Evolutionary conservation across 2,113 vertebrate genomes (phyloP), one percentile per base, ranked within the genome.

Genomic region (Notiomystis cincta): DNA sequence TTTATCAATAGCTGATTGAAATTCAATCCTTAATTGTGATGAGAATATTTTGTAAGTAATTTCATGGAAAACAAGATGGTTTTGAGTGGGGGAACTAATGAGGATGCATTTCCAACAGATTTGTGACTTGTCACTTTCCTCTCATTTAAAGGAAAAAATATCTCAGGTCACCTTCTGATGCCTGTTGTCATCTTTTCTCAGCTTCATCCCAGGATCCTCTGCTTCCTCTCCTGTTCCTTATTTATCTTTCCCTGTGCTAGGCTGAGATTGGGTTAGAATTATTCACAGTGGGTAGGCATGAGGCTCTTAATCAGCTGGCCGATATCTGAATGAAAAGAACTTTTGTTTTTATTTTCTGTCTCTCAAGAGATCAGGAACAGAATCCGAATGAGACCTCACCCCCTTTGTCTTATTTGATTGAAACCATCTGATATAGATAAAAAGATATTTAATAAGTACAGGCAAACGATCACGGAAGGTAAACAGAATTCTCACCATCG

Each of bases 1-100:
- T 91, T 96, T 83, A 69, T 56, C 66, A 77, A 24, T 4, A 87
- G 31, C 56, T 83, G 90, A 81, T 65, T 88, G 62, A 71, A 90
- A 93, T 85, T 40, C 71, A 82, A 54, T 86, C 80, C 37, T 45
- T 72, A 79, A 44, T 50, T 75, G 30, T 64, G 38, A 75, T 54
- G 44, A 89, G 56, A 67, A 17, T 87, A 69, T 86, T 76, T 93
- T 61, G 30, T 54, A 69, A 61, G 24, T 42, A 0, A 50, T 86
- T 92, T 82, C 5, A 65, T 53, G 37, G 31, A 72, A 96, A 90
- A 82, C 37, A 82, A 91, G 31, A 6, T 76, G 22, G 2, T 67
- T 89, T 65, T 45, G 48, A 51, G 15, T 22, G 14, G 25, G 15
- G 14, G 6, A 89, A 23, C 9, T 73, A 83, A 70, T 17, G 30